phyloP scores from a whole-genome alignment of 2,797 vertebrate genomes.

The Coregonus ussuriensis region DNA sequence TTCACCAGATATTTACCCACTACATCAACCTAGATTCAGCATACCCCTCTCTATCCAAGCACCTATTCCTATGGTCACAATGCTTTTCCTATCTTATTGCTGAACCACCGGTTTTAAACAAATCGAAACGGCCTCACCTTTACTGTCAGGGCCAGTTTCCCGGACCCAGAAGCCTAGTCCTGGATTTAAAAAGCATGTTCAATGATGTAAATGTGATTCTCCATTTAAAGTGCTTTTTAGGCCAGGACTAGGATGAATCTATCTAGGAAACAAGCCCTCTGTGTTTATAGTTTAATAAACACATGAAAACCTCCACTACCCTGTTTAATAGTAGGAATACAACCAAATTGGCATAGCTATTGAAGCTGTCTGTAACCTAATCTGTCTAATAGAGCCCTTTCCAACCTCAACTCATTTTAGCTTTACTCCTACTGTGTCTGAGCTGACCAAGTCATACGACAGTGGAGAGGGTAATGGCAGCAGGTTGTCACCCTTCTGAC shows the following conservation, averaged over 20 bases:
- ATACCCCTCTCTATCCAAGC: too few relatives aligned
- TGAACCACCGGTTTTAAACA: not conserved
- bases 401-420: not conserved
- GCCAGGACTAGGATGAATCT: not conserved
- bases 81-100: not conserved
- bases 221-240: not conserved
- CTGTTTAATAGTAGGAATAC: not conserved
- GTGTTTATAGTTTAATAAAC: not conserved
- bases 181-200: not conserved
- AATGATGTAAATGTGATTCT: not conserved
- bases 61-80: too few relatives aligned
- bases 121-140: not conserved
- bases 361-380: not conserved
- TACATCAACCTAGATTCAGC: too few relatives aligned
- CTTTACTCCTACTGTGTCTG: not conserved
- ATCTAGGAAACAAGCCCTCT: not conserved
- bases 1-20: not conserved
- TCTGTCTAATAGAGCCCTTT: not conserved
- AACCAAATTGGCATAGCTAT: not conserved
- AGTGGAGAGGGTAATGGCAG: not conserved
- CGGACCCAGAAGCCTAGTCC: not conserved
- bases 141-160: not conserved
- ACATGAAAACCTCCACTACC: not conserved
- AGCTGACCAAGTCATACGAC: not conserved
- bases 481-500: not conserved